phyloP scores from a whole-genome alignment of 2,797 vertebrate species.

The Paratrypauchen microcephalus region DNA sequence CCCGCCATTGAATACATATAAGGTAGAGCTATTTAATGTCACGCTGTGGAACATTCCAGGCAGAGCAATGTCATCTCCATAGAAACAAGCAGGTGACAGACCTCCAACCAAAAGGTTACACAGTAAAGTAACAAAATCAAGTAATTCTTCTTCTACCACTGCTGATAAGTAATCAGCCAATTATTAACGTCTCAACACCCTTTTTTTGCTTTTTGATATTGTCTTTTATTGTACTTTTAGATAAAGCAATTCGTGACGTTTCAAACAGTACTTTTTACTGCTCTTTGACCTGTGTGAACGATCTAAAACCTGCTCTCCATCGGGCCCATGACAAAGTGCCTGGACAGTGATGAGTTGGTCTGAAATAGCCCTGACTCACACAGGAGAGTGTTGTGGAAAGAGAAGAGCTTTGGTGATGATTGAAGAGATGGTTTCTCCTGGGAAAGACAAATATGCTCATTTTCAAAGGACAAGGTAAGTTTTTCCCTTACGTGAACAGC shows the following conservation, averaged over 20 bases:
- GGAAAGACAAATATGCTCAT: not conserved
- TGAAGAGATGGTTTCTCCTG: not conserved
- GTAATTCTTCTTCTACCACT: no score
- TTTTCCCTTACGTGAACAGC: not conserved
- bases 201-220: not conserved
- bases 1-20: no score
- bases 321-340: not conserved
- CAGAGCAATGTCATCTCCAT: no score
- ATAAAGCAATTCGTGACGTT: not conserved
- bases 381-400: not conserved
- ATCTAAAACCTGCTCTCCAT: not conserved
- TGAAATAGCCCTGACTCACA: constrained; percentile 9
- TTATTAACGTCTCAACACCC: not conserved
- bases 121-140: no score
- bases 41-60: no score
- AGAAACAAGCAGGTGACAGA: no score
- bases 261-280: not conserved
- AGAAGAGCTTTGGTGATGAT: not conserved
- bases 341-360: constrained; percentile 3
- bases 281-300: not conserved
- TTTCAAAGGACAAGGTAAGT: not conserved
- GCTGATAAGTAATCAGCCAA: no score
- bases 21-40: no score
- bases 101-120: no score
- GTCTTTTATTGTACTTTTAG: not conserved